Conservation (phyloP, 1,140 invertebrate genomes). For the Paraescarpia echinospica region DNA sequence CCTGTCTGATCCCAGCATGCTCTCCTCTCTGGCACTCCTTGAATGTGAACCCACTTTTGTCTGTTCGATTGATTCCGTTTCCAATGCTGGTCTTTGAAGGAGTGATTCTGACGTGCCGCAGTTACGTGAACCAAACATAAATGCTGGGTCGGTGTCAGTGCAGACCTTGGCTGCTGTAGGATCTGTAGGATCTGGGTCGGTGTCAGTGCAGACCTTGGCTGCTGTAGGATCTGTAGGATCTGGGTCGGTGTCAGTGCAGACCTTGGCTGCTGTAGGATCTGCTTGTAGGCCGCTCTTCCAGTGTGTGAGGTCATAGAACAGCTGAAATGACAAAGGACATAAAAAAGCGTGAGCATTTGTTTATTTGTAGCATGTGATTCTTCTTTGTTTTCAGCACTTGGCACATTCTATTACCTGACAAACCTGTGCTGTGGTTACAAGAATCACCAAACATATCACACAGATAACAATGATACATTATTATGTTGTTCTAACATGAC, state of each 20-base stretch:
- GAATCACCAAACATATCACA: neutral
- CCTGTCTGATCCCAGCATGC: neutral
- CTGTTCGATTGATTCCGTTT: neutral
- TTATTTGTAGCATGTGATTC: neutral
- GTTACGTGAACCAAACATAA: neutral
- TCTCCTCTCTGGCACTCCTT: neutral
- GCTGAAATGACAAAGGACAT: neutral
- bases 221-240: too few species aligned
- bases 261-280: neutral
- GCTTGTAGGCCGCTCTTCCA: neutral
- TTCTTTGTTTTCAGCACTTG: too few species aligned
- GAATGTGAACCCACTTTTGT: neutral
- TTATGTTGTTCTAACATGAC: neutral
- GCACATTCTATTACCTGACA: too few species aligned
- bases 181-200: too few species aligned
- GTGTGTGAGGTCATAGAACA: neutral
- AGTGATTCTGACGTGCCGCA: neutral
- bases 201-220: too few species aligned
- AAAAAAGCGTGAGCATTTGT: neutral
- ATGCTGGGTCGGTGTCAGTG: neutral
- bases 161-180: too few species aligned
- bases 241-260: too few species aligned
- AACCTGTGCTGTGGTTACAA: too few species aligned
- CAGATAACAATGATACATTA: neutral
- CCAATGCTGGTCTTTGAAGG: neutral